A percentile compares a stretch with the other conserved stretches of the same genome.
These are phyloP conservation scores for Watsonalla binaria DNA, from an alignment of 2,888 invertebrate species.

Conservation along the genomic window DNA sequence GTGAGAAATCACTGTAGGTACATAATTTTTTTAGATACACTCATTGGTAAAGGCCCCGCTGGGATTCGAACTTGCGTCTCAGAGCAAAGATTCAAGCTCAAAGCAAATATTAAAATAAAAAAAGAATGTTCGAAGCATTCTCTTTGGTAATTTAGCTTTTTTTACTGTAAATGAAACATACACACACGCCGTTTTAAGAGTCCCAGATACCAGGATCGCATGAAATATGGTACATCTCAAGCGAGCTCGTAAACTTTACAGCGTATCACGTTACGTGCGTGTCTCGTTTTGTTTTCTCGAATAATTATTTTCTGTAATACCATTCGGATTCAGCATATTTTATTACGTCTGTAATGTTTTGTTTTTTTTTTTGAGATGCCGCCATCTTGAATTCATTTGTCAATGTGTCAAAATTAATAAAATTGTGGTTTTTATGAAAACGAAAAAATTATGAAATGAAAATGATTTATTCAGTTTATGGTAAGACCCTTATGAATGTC, in stretches of 20 bases:
- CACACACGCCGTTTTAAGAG: not conserved
- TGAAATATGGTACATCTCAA: slow-evolving; percentile 1
- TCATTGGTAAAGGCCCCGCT: no score
- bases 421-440: no score
- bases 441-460: no score
- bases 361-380: no score
- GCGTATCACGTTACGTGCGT: slow-evolving; percentile 1
- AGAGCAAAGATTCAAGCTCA: no score
- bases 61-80: no score
- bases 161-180: slow-evolving; percentile 2
- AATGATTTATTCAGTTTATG: no score
- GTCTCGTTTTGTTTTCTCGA: not conserved
- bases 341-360: no score
- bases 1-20: no score
- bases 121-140: not conserved
- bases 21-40: no score
- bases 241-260: slow-evolving; percentile 2
- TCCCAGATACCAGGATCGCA: not conserved
- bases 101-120: not conserved
- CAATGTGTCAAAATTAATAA: not conserved
- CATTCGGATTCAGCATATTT: not conserved
- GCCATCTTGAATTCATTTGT: not conserved
- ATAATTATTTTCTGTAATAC: slow-evolving; percentile 2
- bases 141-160: not conserved
- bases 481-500: no score